phyloP scores from a whole-genome alignment of 2,888 invertebrate genomes.

The Caenorhabditis zanzibari region DNA sequence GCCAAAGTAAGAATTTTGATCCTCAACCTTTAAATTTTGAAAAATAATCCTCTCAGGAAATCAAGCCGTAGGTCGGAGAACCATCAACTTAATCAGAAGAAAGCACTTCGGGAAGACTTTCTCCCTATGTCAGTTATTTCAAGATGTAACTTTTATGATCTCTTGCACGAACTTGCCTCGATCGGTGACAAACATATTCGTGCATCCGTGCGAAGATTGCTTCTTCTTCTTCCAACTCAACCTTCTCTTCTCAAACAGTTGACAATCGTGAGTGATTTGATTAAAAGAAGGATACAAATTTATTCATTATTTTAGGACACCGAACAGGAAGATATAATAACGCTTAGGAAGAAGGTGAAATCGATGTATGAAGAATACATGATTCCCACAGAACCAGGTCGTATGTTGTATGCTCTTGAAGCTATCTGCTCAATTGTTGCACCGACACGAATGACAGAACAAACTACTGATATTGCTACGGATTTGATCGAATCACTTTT shows the following conservation, averaged over 20 bases:
- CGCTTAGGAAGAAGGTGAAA: background rate
- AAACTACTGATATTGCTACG: slow-evolving; percentile 7
- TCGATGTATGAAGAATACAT: slow-evolving; percentile 31
- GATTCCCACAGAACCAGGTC: slow-evolving; percentile 34
- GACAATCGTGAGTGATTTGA: background rate
- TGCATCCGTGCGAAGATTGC: slow-evolving; percentile 38
- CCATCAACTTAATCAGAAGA: slow-evolving; percentile 25
- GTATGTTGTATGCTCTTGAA: slow-evolving; percentile 61
- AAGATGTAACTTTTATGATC: slow-evolving; percentile 62
- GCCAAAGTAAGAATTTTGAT: slow-evolving; percentile 33
- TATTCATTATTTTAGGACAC: background rate
- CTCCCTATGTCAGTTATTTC: slow-evolving; percentile 56
- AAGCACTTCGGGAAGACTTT: slow-evolving; percentile 50
- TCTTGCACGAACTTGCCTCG: slow-evolving; percentile 50
- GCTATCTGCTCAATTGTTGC: slow-evolving; percentile 51
- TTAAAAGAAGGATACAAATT: too few species aligned
- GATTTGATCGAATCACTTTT: slow-evolving; percentile 32
- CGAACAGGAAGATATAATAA: slow-evolving; percentile 12
- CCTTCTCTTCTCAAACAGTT: slow-evolving; percentile 40
- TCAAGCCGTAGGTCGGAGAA: slow-evolving; percentile 15
- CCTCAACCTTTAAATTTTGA: background rate
- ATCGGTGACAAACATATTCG: slow-evolving; percentile 54
- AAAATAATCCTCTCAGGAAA: slow-evolving; percentile 30
- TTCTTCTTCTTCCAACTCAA: slow-evolving; percentile 58
- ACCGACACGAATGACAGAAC: slow-evolving; percentile 37